These are phyloP conservation scores for Brotula barbata DNA, from an alignment of 2,797 vertebrate genomes.

Conservation along the genomic window DNA sequence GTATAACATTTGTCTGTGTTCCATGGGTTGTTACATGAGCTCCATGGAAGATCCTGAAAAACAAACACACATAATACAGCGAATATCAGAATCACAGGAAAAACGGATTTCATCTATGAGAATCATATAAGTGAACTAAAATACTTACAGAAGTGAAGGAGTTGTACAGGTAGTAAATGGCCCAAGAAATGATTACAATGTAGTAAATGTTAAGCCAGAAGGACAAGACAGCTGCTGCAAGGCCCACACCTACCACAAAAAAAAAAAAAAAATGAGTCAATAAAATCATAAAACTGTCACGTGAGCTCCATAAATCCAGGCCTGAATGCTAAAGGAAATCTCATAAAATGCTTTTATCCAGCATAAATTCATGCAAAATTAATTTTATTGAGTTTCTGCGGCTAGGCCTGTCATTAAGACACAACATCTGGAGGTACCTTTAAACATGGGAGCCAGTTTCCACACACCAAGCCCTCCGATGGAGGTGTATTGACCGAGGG, in stretches of 20 bases:
- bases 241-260: constrained; percentile 87
- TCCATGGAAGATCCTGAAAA: constrained; percentile 92
- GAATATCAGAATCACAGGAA: no score
- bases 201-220: constrained; percentile 99
- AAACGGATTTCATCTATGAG: constrained; percentile 4
- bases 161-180: constrained; percentile 98
- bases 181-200: constrained; percentile 98
- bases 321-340: no score
- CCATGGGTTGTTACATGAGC: constrained; percentile 93
- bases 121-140: constrained; percentile 5
- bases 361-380: not conserved
- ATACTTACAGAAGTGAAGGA: constrained; percentile 93
- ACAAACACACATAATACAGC: constrained; percentile 34
- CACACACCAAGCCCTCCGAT: constrained; percentile 97
- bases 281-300: no score
- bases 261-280: no score
- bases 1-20: constrained; percentile 97
- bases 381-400: not conserved
- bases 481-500: constrained; percentile 94
- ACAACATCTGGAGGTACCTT: constrained; percentile 81
- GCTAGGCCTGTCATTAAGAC: not conserved
- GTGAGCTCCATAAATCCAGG: constrained; percentile 24
- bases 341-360: constrained; percentile 8
- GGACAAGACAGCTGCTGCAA: constrained; percentile 95
- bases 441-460: constrained; percentile 99